Percentiles rank a stretch among this genome's conserved stretches.
phyloP scores from a whole-genome alignment of 1,140 invertebrate species.

The Gonatopus flavifemur region DNA sequence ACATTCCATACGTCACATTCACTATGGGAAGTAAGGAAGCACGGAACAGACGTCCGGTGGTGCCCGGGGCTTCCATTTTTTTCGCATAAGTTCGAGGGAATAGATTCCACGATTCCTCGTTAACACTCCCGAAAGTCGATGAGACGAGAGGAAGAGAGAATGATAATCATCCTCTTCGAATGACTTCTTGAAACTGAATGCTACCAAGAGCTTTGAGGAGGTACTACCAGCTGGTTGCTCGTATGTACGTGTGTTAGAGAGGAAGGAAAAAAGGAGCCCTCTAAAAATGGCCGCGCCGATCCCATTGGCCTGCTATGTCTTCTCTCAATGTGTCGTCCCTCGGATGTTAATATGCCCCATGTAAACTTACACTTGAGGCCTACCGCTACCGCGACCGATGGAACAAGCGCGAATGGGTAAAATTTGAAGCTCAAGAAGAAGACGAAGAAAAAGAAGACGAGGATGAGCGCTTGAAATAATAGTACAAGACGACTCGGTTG shows the following conservation, averaged over 20 bases:
- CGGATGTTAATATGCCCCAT: conserved; percentile 25
- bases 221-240: too few species aligned
- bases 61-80: neutral
- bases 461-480: too few species aligned
- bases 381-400: conserved; percentile 22
- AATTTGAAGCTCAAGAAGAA: too few species aligned
- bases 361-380: conserved; percentile 57
- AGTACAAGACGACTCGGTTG: too few species aligned
- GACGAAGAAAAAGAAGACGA: too few species aligned
- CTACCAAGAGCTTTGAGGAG: conserved; percentile 46
- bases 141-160: conserved; percentile 1
- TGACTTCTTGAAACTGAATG: conserved; percentile 58
- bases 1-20: conserved; percentile 88
- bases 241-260: too few species aligned
- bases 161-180: conserved; percentile 40
- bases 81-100: neutral
- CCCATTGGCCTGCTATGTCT: conserved; percentile 56
- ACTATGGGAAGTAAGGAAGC: conserved; percentile 96
- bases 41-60: conserved; percentile 73
- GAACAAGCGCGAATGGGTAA: too few species aligned
- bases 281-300: conserved; percentile 58
- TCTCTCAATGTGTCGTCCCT: conserved; percentile 40
- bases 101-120: neutral
- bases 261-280: conserved; percentile 45
- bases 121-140: neutral